Base-by-base conservation (phyloP, 2,888 invertebrate genomes). In the Tipula vernalis region DNA sequence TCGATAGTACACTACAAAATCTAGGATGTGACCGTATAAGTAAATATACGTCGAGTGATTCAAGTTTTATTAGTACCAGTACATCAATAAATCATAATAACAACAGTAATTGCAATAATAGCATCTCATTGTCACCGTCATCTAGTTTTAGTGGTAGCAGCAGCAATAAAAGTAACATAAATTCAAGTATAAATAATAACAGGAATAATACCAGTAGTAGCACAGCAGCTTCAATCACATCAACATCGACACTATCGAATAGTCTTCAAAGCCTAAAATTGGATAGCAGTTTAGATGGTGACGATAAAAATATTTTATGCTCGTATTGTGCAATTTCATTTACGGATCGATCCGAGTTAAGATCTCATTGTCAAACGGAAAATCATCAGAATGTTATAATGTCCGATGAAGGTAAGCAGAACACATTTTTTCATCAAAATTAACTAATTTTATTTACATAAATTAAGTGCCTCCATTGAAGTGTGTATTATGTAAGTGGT, bases 311-410 rank as follows among this genome's bases (percentile, higher is more conserved):
- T 86, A 90, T 89, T 86, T 89, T 92, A 3, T 94, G 94, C 89
- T 92, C 93, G 36, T 94, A 94, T 89, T 94, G 94, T 90, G 92
- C 93, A 88, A 91, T 94, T 39, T 92, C 92, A 57, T 94, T 94
- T 89, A 89, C 90, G 83, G 93, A 93, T 87, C 92, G 93, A 88
- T 90, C 92, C 87, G 94, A 94, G 88, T 89, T 94, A 84, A 91
- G 93, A 57, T 92, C 92, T 85, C 94, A 94, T 90, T 94, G 94
- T 89, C 93, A 93, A 89, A 93, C 93, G n/a, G 93, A 93, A 89
- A 91, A 91, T 88, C 95, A 95, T 90, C 94, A 94, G 89, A 93
- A 93, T 88, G 93, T 94, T 88, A 94, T 95, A 88, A 94, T 94
- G 93, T 94, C 94, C 10, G 95, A 95, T 90, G 95, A 95, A 90